Percentiles rank a stretch among this genome's conserved stretches.
Conservation (phyloP, 2,797 vertebrate genomes). For the Phoeniculus purpureus region DNA sequence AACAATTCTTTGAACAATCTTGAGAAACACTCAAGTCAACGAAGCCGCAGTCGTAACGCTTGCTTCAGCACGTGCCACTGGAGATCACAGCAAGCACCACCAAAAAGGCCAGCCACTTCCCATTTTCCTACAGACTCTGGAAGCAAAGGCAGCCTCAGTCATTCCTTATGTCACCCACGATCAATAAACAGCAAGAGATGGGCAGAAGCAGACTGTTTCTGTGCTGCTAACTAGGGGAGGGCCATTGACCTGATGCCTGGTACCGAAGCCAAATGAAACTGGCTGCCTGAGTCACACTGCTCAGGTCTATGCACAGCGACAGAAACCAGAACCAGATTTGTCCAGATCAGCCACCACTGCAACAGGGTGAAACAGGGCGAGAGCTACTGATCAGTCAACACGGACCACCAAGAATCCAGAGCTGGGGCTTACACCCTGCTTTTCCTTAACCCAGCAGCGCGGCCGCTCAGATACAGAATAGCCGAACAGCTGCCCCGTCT, state of each 20-base stretch:
- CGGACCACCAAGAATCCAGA: neutral
- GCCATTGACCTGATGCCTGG: neutral
- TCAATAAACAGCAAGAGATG: neutral
- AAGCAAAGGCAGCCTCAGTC: neutral
- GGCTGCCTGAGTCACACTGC: neutral
- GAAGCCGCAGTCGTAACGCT: neutral
- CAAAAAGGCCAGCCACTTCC: neutral
- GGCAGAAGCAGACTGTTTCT: neutral
- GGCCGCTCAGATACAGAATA: neutral
- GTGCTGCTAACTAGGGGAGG: neutral
- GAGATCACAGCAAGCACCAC: neutral
- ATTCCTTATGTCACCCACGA: neutral
- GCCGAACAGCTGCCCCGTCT: neutral
- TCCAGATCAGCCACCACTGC: neutral
- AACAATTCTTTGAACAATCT: neutral
- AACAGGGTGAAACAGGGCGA: neutral
- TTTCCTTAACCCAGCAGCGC: neutral
- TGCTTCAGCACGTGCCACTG: neutral
- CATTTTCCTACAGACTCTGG: neutral
- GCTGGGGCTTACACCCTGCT: neutral
- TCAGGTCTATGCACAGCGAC: neutral
- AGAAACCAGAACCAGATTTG: neutral
- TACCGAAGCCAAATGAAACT: neutral
- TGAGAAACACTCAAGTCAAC: neutral
- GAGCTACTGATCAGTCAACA: neutral